Percentiles rank a stretch among this genome's conserved stretches.
Conservation (phyloP, 2,113 vertebrate genomes). For the Boleophthalmus pectinirostris region DNA sequence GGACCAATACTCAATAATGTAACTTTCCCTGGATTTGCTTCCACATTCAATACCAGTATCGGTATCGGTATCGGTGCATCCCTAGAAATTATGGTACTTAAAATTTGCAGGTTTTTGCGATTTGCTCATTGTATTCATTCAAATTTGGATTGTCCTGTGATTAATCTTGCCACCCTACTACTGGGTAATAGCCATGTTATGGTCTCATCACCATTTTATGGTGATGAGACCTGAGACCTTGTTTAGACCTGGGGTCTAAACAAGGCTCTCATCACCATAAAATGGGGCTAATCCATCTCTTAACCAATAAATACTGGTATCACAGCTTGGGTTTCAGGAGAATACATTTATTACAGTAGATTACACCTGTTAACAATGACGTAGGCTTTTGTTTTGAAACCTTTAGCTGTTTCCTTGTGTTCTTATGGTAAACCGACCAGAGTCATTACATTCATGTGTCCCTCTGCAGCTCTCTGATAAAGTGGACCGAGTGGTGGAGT, state of each 20-base stretch:
- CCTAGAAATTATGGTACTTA: too few relatives aligned
- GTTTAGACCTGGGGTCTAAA: too few relatives aligned
- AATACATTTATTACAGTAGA: slow-evolving; percentile 12
- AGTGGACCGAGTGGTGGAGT: slow-evolving; percentile 94
- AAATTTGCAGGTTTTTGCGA: too few relatives aligned
- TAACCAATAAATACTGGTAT: neutral
- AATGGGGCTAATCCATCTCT: neutral
- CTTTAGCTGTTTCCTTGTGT: slow-evolving; percentile 12
- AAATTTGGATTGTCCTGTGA: too few relatives aligned
- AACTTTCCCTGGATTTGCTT: too few relatives aligned
- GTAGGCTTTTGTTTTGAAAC: slow-evolving; percentile 13
- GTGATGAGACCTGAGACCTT: too few relatives aligned
- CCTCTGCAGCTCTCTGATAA: slow-evolving; percentile 89
- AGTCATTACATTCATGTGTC: slow-evolving; percentile 10
- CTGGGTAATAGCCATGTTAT: neutral
- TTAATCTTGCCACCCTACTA: neutral
- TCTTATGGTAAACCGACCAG: slow-evolving; percentile 16
- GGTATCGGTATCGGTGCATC: too few relatives aligned
- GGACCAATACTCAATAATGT: too few relatives aligned
- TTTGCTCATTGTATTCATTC: too few relatives aligned
- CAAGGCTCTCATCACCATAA: too few relatives aligned
- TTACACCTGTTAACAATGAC: neutral
- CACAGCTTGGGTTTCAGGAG: neutral
- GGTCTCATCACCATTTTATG: too few relatives aligned
- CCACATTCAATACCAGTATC: too few relatives aligned